Evolutionary conservation across 2,797 vertebrate species (phyloP).

Genomic region (Mustela erminea): DNA sequence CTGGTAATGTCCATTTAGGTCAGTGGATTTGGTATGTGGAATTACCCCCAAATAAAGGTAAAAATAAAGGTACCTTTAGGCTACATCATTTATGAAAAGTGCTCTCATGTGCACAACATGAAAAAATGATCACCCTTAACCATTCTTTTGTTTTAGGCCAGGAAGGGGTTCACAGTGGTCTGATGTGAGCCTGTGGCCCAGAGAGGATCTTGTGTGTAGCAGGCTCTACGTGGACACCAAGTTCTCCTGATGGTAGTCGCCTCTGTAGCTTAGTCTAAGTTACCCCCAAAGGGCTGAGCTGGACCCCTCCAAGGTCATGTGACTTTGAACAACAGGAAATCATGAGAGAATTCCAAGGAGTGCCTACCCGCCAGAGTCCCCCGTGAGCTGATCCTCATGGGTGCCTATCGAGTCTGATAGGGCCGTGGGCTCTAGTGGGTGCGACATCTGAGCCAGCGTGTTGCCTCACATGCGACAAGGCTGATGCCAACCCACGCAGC

Average conservation of each 20-base stretch:
- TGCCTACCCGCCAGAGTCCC: not conserved
- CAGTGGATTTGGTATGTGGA: not conserved
- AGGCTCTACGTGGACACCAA: not conserved
- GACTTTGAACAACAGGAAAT: not conserved
- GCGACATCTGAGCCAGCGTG: not conserved
- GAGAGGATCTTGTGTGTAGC: not conserved
- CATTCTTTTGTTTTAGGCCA: not conserved
- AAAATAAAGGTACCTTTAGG: not conserved
- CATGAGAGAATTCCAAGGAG: not conserved
- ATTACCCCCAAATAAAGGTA: not conserved
- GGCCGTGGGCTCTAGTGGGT: not conserved
- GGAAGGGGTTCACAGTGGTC: not conserved
- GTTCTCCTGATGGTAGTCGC: not conserved
- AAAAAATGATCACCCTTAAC: not conserved
- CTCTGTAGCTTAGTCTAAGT: not conserved
- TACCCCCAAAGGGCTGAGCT: not conserved
- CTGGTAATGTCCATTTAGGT: not conserved
- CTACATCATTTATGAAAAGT: not conserved
- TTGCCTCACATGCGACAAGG: rapidly evolving
- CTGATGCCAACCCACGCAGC: not conserved
- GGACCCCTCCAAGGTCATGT: not conserved
- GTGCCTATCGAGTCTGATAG: not conserved
- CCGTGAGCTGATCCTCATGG: rapidly evolving
- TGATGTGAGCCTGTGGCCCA: not conserved
- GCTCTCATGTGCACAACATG: not conserved